A percentile compares a stretch with the other conserved stretches of the same genome.
phyloP scores from a whole-genome alignment of 2,888 invertebrate species.

The Noctua fimbriata region DNA sequence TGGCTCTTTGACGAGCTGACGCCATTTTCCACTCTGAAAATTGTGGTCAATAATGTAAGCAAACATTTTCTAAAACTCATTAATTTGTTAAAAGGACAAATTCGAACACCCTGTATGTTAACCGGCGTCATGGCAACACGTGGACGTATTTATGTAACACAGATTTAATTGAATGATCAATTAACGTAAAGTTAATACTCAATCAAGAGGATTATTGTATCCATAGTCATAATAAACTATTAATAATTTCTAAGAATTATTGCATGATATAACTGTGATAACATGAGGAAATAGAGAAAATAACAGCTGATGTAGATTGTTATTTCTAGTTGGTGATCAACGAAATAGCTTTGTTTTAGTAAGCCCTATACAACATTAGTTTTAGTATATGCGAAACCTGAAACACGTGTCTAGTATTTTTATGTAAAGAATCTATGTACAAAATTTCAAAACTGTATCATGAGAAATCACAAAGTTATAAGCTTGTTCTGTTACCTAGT shows the following conservation, averaged over 20 bases:
- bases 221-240: conserved; percentile 33
- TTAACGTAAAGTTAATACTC: conserved; percentile 27
- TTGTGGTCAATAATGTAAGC: not conserved
- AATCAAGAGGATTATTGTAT: conserved; percentile 28
- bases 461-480: no score
- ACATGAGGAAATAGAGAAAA: conserved; percentile 5
- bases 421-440: no score
- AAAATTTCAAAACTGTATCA: no score
- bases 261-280: not conserved
- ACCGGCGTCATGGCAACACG: conserved; percentile 24
- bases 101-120: conserved; percentile 22
- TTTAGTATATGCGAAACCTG: no score
- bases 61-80: not conserved
- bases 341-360: not conserved
- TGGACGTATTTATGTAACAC: conserved; percentile 29
- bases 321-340: not conserved
- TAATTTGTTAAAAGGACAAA: not conserved
- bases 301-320: not conserved
- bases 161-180: conserved; percentile 55
- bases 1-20: not conserved
- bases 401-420: no score
- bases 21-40: not conserved
- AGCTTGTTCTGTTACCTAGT: no score
- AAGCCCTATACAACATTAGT: no score
- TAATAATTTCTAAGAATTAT: conserved; percentile 41